phyloP scores from a whole-genome alignment of 2,888 invertebrate species.

The Tyria jacobaeae region DNA sequence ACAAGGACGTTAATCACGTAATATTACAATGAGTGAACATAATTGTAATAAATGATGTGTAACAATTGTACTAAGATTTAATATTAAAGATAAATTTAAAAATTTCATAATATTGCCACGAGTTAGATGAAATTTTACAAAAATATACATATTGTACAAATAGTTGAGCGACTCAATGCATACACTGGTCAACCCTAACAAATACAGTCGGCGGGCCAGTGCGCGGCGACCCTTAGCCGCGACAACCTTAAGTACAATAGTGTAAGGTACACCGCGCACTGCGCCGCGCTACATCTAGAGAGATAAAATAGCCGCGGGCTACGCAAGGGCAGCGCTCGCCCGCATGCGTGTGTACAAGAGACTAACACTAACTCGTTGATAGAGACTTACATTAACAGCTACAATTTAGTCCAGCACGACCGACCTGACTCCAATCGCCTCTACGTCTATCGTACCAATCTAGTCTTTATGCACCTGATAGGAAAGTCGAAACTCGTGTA shows the following conservation, averaged over 20 bases:
- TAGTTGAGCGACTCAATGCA: constrained; percentile 78
- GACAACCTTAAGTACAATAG: constrained; percentile 19
- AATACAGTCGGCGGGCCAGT: constrained; percentile 26
- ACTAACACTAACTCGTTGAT: constrained; percentile 84
- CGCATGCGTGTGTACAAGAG: constrained; percentile 43
- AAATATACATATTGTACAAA: constrained; percentile 86
- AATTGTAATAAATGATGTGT: constrained; percentile 47
- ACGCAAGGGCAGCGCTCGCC: constrained; percentile 1
- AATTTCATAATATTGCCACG: constrained; percentile 82
- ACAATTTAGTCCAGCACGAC: constrained; percentile 59
- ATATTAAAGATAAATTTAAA: constrained; percentile 78
- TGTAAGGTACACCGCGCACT: constrained; percentile 21
- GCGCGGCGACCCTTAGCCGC: constrained; percentile 20
- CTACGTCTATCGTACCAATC: constrained; percentile 56
- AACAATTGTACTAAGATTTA: constrained; percentile 81
- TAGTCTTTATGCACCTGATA: constrained; percentile 60
- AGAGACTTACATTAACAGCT: constrained; percentile 71
- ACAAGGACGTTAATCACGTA: constrained; percentile 17
- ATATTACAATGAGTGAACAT: constrained; percentile 28
- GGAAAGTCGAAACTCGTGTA: constrained; percentile 59
- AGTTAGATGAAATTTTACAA: constrained; percentile 83
- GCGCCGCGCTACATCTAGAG: constrained; percentile 24
- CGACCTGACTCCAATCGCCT: constrained; percentile 52
- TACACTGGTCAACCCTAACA: constrained; percentile 66
- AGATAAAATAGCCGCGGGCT: constrained; percentile 22